Evolutionary conservation across 2,888 invertebrate genomes (phyloP), one percentile per base, ranked within the genome.

Genomic region (Magallana nippona): DNA sequence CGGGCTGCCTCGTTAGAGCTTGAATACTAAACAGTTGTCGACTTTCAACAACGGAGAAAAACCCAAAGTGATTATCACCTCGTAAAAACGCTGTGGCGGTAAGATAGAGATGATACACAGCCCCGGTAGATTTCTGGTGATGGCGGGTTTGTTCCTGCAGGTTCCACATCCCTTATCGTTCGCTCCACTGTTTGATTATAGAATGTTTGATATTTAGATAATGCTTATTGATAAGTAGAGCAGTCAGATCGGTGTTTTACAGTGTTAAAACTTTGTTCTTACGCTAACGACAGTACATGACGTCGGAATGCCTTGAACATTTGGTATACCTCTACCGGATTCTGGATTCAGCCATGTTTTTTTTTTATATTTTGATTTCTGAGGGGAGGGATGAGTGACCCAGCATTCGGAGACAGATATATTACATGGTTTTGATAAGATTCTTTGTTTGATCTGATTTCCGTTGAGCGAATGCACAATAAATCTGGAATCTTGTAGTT

Each of bases 191-290:
- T 71, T 71, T 71, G 71, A 71, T 71, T 71, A 71, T 15, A 71
- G 22, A 22, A 71, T 71, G 71, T 71, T 71, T 71, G 71, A 71
- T 71, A 71, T 71, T 71, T 15, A 27, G 71, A 71, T 71, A 71
- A 71, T 71, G 27, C 71, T 71, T 71, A 71, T 71, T 71, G 71
- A 71, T 71, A 71, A 19, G 32, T 11, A 15, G 32, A 71, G 71
- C 71, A 15, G 71, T 71, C 27, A 32, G 32, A 27, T 71, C 71
- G 22, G 22, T 71, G 71, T 71, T 71, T 15, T 22, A 10, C 27
- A 22, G 71, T 17, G 71, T 71, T 71, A 32, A 44, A 71, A 32
- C 15, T 71, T 27, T 71, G 71, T 71, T 27, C 71, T 71, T 27
- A 71, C 22, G 27, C 71, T 71, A 13, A 32, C 71, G 27, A 27